Conservation (phyloP, 1,140 invertebrate species). For the Atta cephalotes region DNA sequence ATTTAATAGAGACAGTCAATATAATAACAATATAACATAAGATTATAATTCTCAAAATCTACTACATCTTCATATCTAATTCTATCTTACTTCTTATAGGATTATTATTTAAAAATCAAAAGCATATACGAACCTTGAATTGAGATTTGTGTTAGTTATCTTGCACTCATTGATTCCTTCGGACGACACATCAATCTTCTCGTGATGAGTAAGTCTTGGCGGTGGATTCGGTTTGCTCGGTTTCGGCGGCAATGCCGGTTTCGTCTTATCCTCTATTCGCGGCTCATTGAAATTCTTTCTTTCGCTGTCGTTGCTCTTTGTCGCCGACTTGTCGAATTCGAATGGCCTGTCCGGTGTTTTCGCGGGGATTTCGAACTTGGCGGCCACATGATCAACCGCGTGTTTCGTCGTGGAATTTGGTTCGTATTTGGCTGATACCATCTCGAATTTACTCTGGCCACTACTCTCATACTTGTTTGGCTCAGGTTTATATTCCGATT, state of each 20-base stretch:
- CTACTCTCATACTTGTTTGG: constrained; percentile 67
- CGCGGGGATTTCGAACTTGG: constrained; percentile 76
- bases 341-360: constrained; percentile 79
- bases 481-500: constrained; percentile 65
- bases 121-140: constrained; percentile 61
- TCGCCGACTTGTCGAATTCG: constrained; percentile 77
- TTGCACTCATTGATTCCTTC: constrained; percentile 66
- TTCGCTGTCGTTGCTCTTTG: constrained; percentile 76
- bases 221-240: constrained; percentile 85
- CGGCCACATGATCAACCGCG: constrained; percentile 73
- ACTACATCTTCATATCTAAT: not conserved
- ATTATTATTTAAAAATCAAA: not conserved
- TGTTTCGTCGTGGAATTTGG: constrained; percentile 75
- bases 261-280: constrained; percentile 81
- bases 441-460: constrained; percentile 67
- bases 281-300: constrained; percentile 76
- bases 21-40: not conserved
- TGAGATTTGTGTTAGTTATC: constrained; percentile 49
- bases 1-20: not conserved
- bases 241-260: constrained; percentile 84
- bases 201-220: constrained; percentile 83
- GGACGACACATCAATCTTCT: constrained; percentile 79
- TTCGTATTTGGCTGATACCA: constrained; percentile 71
- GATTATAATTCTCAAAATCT: not conserved
- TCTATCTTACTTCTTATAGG: not conserved